Percentiles rank a stretch among this genome's conserved stretches.
phyloP scores from a whole-genome alignment of 2,797 vertebrate genomes.

The Lacerta bilineata region DNA sequence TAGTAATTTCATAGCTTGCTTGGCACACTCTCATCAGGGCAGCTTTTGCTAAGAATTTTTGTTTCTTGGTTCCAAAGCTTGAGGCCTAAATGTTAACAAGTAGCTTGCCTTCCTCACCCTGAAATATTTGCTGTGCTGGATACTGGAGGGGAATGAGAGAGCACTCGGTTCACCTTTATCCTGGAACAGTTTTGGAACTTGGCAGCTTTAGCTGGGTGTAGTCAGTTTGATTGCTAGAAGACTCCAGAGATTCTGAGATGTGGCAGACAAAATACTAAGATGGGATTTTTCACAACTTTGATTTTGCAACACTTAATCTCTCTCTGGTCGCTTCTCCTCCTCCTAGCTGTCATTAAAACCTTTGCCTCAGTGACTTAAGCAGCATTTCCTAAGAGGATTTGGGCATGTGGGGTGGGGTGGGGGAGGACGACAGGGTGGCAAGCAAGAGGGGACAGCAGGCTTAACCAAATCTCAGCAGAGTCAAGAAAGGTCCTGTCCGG shows the following conservation, averaged over 20 bases:
- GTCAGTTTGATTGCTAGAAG: conserved; percentile 27
- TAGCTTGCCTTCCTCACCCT: conserved; percentile 35
- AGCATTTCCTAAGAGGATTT: not conserved
- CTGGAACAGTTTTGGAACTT: conserved; percentile 15
- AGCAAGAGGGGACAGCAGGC: not conserved
- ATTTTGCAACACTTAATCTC: not conserved
- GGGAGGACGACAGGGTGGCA: not conserved
- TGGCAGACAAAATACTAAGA: conserved; percentile 6
- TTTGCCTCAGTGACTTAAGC: not conserved
- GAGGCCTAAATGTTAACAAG: conserved; percentile 42
- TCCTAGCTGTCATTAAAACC: not conserved
- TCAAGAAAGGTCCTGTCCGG: not conserved
- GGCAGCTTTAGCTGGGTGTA: conserved; percentile 32
- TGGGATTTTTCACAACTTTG: conserved; percentile 13
- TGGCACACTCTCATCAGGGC: not conserved
- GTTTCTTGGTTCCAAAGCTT: conserved; percentile 18
- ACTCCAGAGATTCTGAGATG: conserved; percentile 13
- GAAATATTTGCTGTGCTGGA: conserved; percentile 53
- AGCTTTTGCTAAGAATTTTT: conserved; percentile 15
- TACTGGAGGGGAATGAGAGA: conserved; percentile 56
- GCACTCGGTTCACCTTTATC: conserved; percentile 50
- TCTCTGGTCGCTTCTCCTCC: not conserved
- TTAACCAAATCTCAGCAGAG: not conserved
- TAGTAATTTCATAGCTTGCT: not conserved
- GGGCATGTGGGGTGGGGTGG: too few species aligned